Conservation (phyloP, 1,140 invertebrate species). For the Neotoxoptera formosana region DNA sequence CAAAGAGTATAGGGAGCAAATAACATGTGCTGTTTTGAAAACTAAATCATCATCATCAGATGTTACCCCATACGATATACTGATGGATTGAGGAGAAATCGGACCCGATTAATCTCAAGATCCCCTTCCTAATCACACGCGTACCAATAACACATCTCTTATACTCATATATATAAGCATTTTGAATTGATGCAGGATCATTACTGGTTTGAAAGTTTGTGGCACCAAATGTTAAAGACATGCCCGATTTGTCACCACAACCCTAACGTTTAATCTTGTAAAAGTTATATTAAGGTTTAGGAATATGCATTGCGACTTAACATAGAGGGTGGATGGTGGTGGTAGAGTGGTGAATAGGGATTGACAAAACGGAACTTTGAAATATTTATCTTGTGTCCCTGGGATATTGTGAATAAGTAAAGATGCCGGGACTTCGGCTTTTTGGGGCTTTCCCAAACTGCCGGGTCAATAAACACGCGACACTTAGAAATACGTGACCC, state of each 20-base stretch:
- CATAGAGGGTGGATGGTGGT: neutral
- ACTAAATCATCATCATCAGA: slow-evolving; percentile 23
- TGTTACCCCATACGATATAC: slow-evolving; percentile 7
- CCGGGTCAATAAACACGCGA: slow-evolving; percentile 56
- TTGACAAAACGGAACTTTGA: slow-evolving; percentile 53
- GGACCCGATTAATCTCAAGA: slow-evolving; percentile 24
- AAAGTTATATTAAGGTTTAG: slow-evolving; percentile 51
- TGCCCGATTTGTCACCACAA: slow-evolving; percentile 48
- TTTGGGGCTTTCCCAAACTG: slow-evolving; percentile 42
- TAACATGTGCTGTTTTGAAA: neutral
- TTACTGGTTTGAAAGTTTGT: slow-evolving; percentile 53
- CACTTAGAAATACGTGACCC: slow-evolving; percentile 45
- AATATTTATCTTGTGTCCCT: slow-evolving; percentile 49
- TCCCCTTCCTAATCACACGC: slow-evolving; percentile 38
- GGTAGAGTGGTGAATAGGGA: slow-evolving; percentile 14
- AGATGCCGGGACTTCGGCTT: slow-evolving; percentile 45
- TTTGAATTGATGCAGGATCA: slow-evolving; percentile 42
- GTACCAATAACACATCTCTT: slow-evolving; percentile 11
- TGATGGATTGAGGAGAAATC: slow-evolving; percentile 38
- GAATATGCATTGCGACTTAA: slow-evolving; percentile 50
- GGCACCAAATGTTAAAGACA: slow-evolving; percentile 54
- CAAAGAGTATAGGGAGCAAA: neutral
- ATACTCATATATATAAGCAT: neutral
- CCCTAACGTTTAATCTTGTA: slow-evolving; percentile 53
- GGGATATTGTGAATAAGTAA: slow-evolving; percentile 57